Evolutionary conservation across 2,797 vertebrate species (phyloP).

Genomic region (Danio choprae): DNA sequence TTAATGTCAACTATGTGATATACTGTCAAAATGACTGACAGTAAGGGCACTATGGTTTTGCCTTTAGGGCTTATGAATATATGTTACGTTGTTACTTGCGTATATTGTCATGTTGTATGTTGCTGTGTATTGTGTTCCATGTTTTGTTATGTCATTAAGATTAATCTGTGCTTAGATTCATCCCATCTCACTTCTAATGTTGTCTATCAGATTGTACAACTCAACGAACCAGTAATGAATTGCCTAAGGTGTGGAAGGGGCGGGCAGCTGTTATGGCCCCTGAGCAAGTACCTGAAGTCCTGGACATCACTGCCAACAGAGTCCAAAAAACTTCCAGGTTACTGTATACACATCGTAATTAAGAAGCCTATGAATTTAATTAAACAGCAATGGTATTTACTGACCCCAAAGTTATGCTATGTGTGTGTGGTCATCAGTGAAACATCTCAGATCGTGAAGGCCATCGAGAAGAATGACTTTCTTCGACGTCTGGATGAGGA

Average conservation of each 20-base stretch:
- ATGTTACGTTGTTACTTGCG: too few relatives aligned
- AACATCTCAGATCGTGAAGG: slow-evolving; percentile 77
- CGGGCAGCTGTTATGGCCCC: slow-evolving; percentile 78
- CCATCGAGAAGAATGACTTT: slow-evolving; percentile 82
- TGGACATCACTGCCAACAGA: slow-evolving; percentile 64
- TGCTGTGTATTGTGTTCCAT: too few relatives aligned
- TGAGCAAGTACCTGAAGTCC: slow-evolving; percentile 71
- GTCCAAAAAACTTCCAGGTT: slow-evolving; percentile 79
- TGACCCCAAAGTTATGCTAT: not conserved
- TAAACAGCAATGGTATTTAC: not conserved
- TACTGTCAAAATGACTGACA: too few relatives aligned
- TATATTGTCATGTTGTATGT: too few relatives aligned
- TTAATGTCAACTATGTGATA: too few relatives aligned
- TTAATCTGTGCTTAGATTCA: too few relatives aligned
- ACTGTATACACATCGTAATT: not conserved
- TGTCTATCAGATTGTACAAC: slow-evolving; percentile 68
- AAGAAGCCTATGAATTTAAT: not conserved
- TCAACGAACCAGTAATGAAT: slow-evolving; percentile 62
- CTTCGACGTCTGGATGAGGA: slow-evolving; percentile 82
- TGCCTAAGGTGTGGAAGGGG: slow-evolving; percentile 71
- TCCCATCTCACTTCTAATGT: slow-evolving; percentile 6
- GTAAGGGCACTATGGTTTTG: too few relatives aligned
- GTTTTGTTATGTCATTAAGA: too few relatives aligned
- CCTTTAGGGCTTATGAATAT: too few relatives aligned
- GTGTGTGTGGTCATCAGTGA: slow-evolving; percentile 69